Evolutionary conservation across 2,888 invertebrate species (phyloP).

Genomic region (Diarsia brunnea): DNA sequence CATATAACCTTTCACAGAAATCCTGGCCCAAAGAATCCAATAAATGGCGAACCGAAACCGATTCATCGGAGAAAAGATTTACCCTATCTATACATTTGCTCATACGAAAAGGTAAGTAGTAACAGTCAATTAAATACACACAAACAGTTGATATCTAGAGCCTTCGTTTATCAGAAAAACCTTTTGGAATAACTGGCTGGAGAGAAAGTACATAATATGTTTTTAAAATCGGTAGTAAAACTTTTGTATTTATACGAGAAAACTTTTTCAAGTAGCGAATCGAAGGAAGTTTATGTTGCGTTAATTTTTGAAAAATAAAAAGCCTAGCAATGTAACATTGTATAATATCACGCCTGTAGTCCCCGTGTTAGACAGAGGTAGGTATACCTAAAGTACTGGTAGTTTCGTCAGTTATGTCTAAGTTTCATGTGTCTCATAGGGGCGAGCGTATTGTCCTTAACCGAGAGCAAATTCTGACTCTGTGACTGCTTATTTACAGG

Average conservation of each 20-base stretch:
- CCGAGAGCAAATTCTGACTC: too few species aligned
- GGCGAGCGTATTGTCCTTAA: too few species aligned
- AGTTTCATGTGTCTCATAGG: too few species aligned
- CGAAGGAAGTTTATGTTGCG: conserved; percentile 42
- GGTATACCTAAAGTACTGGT: too few species aligned
- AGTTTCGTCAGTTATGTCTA: too few species aligned
- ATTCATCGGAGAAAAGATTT: conserved; percentile 26
- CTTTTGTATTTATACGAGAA: conserved; percentile 36
- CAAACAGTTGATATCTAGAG: conserved; percentile 31
- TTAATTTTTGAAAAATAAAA: conserved; percentile 45
- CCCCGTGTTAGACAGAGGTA: too few species aligned
- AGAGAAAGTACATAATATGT: conserved; percentile 44
- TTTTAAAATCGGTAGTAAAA: conserved; percentile 48
- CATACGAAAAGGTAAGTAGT: conserved; percentile 40
- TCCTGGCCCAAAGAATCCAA: conserved; percentile 37
- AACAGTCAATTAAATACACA: conserved; percentile 52
- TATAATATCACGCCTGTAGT: background rate
- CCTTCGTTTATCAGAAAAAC: conserved; percentile 14
- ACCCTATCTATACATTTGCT: conserved; percentile 29
- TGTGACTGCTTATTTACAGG: too few species aligned
- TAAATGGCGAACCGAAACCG: conserved; percentile 32
- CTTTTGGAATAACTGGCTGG: conserved; percentile 24
- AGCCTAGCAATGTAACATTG: background rate
- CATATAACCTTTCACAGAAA: conserved; percentile 39
- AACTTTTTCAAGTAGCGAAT: conserved; percentile 55